Conservation (phyloP, 2,113 vertebrate genomes). For the Chaetorhynchus papuensis region DNA sequence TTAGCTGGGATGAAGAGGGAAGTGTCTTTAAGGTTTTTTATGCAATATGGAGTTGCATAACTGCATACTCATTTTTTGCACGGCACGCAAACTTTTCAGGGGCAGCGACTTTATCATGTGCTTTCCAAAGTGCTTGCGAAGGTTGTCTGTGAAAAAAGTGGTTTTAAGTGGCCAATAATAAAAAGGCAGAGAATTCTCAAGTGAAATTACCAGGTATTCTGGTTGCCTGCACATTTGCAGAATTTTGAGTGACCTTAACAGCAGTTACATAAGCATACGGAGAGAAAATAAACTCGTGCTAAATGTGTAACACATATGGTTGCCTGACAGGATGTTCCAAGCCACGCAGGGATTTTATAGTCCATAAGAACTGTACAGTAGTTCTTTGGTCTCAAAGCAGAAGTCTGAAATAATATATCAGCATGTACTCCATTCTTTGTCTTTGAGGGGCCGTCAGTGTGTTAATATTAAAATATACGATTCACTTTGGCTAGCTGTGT, state of each 20-base stretch:
- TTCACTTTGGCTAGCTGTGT: neutral
- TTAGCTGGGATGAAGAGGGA: neutral
- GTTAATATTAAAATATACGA: neutral
- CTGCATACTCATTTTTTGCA: neutral
- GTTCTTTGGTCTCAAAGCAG: neutral
- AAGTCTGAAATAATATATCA: neutral
- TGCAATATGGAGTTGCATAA: neutral
- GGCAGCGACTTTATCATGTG: neutral
- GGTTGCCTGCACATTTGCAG: neutral
- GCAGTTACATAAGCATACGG: conserved; percentile 1
- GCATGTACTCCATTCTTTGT: neutral
- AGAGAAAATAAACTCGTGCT: neutral
- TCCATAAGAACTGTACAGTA: neutral
- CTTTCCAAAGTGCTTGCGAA: neutral
- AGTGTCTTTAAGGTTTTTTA: neutral
- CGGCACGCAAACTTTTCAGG: neutral
- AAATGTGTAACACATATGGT: conserved; percentile 18
- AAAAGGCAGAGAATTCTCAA: neutral
- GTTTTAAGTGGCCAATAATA: neutral
- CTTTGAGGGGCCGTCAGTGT: neutral
- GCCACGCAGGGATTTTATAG: neutral
- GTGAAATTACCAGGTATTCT: neutral
- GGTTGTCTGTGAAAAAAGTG: neutral
- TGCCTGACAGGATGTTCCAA: conserved; percentile 24
- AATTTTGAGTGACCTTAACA: neutral